A percentile compares a stretch with the other conserved stretches of the same genome.
phyloP scores from a whole-genome alignment of 2,888 invertebrate genomes.

The Lasius platythorax region DNA sequence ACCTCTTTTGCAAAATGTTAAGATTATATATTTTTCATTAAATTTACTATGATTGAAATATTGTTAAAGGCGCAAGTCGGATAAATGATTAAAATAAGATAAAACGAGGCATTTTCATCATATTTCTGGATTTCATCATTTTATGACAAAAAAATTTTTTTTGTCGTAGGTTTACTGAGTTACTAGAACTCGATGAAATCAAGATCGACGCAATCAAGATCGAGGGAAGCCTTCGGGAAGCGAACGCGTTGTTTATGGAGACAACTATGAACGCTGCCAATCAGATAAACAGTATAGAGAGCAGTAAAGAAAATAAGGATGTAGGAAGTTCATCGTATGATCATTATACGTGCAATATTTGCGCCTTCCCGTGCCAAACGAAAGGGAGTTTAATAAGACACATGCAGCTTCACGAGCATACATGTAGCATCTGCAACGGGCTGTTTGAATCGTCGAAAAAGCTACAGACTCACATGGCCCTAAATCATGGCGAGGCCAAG shows the following conservation, averaged over 20 bases:
- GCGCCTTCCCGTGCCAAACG: slow-evolving; percentile 39
- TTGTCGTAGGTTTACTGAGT: slow-evolving; percentile 41
- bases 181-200: slow-evolving; percentile 30
- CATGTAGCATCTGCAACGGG: slow-evolving; percentile 25
- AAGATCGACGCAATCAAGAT: slow-evolving; percentile 28
- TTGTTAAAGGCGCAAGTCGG: neutral
- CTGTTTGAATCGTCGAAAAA: slow-evolving; percentile 14
- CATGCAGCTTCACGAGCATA: slow-evolving; percentile 53
- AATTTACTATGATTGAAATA: neutral
- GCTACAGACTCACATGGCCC: slow-evolving; percentile 73
- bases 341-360: slow-evolving; percentile 46
- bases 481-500: slow-evolving; percentile 80
- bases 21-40: neutral
- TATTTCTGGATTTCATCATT: neutral
- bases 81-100: slow-evolving; percentile 15
- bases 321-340: neutral
- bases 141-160: slow-evolving; percentile 16
- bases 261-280: neutral
- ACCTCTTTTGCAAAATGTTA: slow-evolving; percentile 10
- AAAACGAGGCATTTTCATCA: slow-evolving; percentile 13
- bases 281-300: slow-evolving; percentile 1
- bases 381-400: slow-evolving; percentile 55
- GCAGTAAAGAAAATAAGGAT: slow-evolving; percentile 14
- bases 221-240: neutral
- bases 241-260: slow-evolving; percentile 20